Evolutionary conservation across 2,888 invertebrate species (phyloP), one percentile per base, ranked within the genome.

Genomic region (Dasypolia templi): DNA sequence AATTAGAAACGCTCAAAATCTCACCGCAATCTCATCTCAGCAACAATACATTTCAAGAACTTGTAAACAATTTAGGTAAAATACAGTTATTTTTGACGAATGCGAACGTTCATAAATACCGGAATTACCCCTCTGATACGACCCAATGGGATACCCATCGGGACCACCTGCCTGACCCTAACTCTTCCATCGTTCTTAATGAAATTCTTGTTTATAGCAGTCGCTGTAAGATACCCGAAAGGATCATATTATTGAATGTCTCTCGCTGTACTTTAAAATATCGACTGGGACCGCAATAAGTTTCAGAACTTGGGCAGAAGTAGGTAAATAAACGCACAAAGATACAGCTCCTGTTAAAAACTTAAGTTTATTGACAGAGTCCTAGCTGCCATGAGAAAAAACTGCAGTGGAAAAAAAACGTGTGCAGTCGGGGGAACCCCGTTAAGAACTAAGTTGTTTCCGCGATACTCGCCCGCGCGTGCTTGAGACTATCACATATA

Each of bases 201-300:
- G 79, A 79, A 78, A 72, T 63, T 58, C 58, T 56, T 51, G 71
- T 71, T 65, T 79, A 79, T 79, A 49, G 44, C 55, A 46, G 32
- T 32, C 26, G 14, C 35, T 53, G 32, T 46, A 26, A 51, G 32
- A 22, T 59, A 35, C 3, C 49, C n/a, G 3, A 64, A 55, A 44
- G 19, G 51, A 53, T 77, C 51, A 77, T 58, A 29, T 32, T 44
- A 35, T 29, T 7, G 49, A 74, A 74, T 59, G 42, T 51, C 62
- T 32, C 26, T n/a, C 14, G 39, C 46, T 61, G 17, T 32, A 39
- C 39, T 75, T 75, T 55, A 17, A 55, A 74, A 75, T 42, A 62
- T 56, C 44, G 39, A 29, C 35, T 39, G n/a, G 17, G 19, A 2
- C 17, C 35, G 35, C 29, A 44, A 46, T 61, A 61, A 35, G 19